These are phyloP conservation scores for Parnassius orleans DNA, from an alignment of 2,888 invertebrate genomes.

Conservation along the genomic window DNA sequence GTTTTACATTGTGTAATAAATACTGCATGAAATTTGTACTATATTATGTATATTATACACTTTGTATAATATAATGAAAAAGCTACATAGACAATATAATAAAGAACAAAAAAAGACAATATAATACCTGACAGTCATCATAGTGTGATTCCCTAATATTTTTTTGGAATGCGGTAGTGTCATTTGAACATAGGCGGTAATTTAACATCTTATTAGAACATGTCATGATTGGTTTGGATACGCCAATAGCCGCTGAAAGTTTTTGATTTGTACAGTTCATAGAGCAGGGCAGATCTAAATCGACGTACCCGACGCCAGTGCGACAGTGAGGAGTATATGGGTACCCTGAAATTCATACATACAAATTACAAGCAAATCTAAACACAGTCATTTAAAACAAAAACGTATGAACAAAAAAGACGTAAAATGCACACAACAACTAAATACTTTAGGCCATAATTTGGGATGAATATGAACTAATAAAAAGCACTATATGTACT, in stretches of 20 bases:
- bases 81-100: no score
- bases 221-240: conserved; percentile 53
- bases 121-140: conserved; percentile 30
- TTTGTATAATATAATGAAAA: no score
- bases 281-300: conserved; percentile 58
- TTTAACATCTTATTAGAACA: conserved; percentile 51
- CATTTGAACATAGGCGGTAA: conserved; percentile 47
- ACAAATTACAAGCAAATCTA: no score
- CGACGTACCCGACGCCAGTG: conserved; percentile 28
- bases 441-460: no score
- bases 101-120: neutral
- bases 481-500: no score
- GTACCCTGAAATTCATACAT: conserved; percentile 27
- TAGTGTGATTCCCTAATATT: conserved; percentile 6
- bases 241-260: conserved; percentile 40
- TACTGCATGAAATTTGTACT: no score
- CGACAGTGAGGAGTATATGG: conserved; percentile 17
- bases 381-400: no score
- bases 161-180: conserved; percentile 26
- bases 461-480: no score
- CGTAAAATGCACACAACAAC: no score
- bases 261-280: conserved; percentile 49
- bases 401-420: no score
- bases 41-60: no score
- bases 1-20: no score